Conservation (phyloP, 2,888 invertebrate genomes). For the Prenolepis imparis region DNA sequence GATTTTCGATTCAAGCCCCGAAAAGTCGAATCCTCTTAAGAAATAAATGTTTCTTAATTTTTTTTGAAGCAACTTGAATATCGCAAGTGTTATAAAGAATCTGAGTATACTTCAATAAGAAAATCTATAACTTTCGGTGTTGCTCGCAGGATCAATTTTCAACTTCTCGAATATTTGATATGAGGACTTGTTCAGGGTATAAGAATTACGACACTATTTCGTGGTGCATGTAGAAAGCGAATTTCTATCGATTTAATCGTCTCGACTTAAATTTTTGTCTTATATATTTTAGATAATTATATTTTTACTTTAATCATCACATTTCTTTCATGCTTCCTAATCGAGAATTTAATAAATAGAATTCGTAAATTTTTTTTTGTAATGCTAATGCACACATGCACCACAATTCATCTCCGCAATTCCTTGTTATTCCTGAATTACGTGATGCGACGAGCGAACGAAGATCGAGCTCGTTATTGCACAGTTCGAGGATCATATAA, state of each 20-base stretch:
- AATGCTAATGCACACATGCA: constrained; percentile 1
- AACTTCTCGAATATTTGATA: neutral
- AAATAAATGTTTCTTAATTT: neutral
- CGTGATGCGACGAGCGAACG: constrained; percentile 45
- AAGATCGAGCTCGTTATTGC: constrained; percentile 70
- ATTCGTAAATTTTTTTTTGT: constrained; percentile 3
- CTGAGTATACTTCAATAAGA: neutral
- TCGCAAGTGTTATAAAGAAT: neutral
- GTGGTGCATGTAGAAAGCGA: constrained; percentile 18
- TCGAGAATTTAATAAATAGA: constrained; percentile 42
- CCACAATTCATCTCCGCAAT: constrained; percentile 39
- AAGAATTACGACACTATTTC: constrained; percentile 7
- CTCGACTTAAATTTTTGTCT: neutral
- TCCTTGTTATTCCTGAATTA: constrained; percentile 3
- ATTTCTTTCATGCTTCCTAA: neutral
- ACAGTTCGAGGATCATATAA: constrained; percentile 72
- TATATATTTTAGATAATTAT: neutral
- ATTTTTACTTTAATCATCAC: neutral
- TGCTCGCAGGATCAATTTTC: neutral
- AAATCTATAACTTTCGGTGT: neutral
- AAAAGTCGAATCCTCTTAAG: neutral
- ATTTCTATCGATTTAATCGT: neutral
- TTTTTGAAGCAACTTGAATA: constrained; percentile 1
- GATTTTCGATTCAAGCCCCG: neutral
- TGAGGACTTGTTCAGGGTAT: neutral